Base-by-base conservation (phyloP, 2,888 invertebrate species). In the Drosophila longiperda region DNA sequence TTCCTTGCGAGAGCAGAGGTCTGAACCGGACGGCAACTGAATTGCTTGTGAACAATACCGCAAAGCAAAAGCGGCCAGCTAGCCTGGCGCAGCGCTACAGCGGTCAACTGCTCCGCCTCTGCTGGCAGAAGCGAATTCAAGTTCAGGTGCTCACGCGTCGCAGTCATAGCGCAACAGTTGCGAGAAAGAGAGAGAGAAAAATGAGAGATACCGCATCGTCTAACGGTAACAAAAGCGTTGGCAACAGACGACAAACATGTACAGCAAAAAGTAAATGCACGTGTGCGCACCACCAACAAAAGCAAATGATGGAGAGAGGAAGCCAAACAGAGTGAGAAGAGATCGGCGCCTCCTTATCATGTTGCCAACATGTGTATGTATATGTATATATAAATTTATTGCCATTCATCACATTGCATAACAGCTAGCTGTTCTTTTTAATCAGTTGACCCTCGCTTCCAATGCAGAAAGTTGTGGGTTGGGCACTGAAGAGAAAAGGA, bases 21-120 rank as follows among this genome's bases (percentile, higher is more conserved):
- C 92, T 92, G 85, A 78, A 91, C 91, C 91, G 91, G 85, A 90
- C 90, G 90, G 90, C 90, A 86, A 92, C 90, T 92, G 75, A 91
- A 90, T 90, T 90, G 91, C 89, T 91, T 91, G 77, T 92, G 91
- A 90, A 89, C 81, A 62, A 63, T 78, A 79, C 45, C 45, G 50
- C 48, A 57, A 42, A 58, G 54, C 64, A 20, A 53, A 49, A 64
- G 49, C 69, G 55, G 55, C 86, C 66, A 86, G 66, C 86, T 76
- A 90, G 87, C 75, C 83, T 87, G 78, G 73, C 40, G 50, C 61
- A 59, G 70, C 23, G 49, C 64, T 60, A 50, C 34, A 33, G 40
- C 36, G n/a, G 59, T 67, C 65, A 63, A 68, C 66, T 65, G 77
- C 87, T 71, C 50, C 32, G 50, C 3, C 26, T 26, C 48, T 55